Evolutionary conservation across 2,113 vertebrate genomes (phyloP).

Genomic region (Bothrops jararaca): DNA sequence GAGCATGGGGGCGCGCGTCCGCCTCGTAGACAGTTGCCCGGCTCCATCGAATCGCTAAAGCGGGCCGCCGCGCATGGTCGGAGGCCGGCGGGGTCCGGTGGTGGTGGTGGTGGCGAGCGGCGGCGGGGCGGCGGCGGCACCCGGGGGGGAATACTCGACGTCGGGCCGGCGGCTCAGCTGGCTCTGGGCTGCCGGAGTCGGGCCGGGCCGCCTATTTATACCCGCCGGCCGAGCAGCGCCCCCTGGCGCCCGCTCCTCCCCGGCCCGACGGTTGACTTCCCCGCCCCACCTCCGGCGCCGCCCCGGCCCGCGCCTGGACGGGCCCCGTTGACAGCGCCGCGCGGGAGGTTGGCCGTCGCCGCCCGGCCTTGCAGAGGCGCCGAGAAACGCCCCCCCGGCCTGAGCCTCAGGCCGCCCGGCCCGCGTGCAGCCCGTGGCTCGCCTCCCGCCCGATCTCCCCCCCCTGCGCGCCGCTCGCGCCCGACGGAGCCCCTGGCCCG

Average conservation of each 20-base stretch:
- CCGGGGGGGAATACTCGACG: too few relatives aligned
- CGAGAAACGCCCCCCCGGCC: neutral
- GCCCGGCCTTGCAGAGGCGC: neutral
- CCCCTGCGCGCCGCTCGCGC: too few relatives aligned
- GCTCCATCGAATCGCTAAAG: conserved; percentile 92
- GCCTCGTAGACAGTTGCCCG: conserved; percentile 95
- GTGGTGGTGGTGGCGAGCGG: too few relatives aligned
- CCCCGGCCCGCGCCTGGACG: neutral
- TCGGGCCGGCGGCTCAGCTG: neutral
- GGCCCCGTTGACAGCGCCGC: neutral
- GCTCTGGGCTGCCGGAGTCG: neutral
- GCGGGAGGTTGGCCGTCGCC: neutral
- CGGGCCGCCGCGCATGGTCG: conserved; percentile 82
- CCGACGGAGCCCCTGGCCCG: neutral
- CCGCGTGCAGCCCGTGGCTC: too few relatives aligned
- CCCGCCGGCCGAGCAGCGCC: conserved; percentile 55
- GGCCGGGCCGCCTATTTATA: conserved; percentile 58
- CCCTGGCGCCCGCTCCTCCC: conserved; percentile 56
- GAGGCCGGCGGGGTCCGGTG: conserved; percentile 61
- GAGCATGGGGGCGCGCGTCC: conserved; percentile 86
- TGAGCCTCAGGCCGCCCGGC: too few relatives aligned
- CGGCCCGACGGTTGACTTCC: conserved; percentile 40
- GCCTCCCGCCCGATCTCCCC: too few relatives aligned
- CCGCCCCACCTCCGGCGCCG: neutral
- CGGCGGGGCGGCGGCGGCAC: neutral